Conservation (phyloP, 2,888 invertebrate genomes). For the Rotaria socialis region DNA sequence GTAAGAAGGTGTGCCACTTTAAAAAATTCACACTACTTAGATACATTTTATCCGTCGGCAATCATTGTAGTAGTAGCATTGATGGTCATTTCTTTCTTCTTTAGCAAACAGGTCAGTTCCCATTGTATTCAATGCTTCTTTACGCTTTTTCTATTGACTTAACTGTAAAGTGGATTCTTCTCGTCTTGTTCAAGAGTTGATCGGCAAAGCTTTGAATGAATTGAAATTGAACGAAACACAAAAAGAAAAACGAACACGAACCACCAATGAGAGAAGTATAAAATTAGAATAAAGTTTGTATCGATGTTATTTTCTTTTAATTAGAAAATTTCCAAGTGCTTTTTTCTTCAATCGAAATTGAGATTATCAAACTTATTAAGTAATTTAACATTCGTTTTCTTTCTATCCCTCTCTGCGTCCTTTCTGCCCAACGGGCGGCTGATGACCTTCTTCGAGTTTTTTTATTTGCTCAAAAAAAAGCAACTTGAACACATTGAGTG, state of each 20-base stretch:
- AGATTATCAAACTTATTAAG: neutral
- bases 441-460: neutral
- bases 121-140: neutral
- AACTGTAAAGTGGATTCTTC: conserved; percentile 16
- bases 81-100: neutral
- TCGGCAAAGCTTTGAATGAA: neutral
- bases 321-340: no score
- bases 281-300: neutral
- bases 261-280: neutral
- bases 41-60: conserved; percentile 4
- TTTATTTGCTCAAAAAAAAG: neutral
- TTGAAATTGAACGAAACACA: neutral
- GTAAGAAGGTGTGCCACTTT: conserved; percentile 16
- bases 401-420: neutral
- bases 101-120: neutral
- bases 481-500: conserved; percentile 5
- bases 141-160: neutral
- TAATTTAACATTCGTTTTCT: neutral
- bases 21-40: conserved; percentile 3
- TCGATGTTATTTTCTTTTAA: neutral
- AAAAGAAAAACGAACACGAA: no score
- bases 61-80: neutral
- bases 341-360: neutral
- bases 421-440: neutral
- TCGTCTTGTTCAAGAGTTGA: neutral